These are phyloP conservation scores for Danio albolineatus DNA, from an alignment of 2,797 vertebrate species.

Conservation along the genomic window DNA sequence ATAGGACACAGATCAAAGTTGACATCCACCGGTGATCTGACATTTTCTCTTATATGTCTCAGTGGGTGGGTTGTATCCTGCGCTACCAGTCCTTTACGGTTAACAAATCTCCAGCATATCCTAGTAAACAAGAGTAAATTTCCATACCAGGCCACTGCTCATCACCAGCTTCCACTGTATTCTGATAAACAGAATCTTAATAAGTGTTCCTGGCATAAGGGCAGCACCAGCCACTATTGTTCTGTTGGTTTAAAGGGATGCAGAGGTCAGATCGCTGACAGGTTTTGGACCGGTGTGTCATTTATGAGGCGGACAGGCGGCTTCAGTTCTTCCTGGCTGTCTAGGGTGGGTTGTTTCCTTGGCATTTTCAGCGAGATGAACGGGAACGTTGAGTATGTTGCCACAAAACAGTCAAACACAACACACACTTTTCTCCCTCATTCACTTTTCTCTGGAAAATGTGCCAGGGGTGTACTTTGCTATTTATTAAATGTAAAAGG, in stretches of 20 bases:
- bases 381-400: slow-evolving; percentile 25
- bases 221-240: slow-evolving; percentile 38
- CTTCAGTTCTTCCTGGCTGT: slow-evolving; percentile 37
- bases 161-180: slow-evolving; percentile 25
- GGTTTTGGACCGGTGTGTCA: slow-evolving; percentile 16
- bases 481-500: not conserved
- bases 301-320: slow-evolving; percentile 26
- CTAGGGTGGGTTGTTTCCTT: slow-evolving; percentile 32
- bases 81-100: not conserved
- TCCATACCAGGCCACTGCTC: not conserved
- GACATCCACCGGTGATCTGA: slow-evolving; percentile 1
- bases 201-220: slow-evolving; percentile 31
- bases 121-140: slow-evolving; percentile 15
- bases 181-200: slow-evolving; percentile 24
- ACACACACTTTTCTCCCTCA: not conserved
- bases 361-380: slow-evolving; percentile 21
- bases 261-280: slow-evolving; percentile 41
- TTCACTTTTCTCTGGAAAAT: slow-evolving; percentile 6
- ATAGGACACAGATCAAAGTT: not conserved
- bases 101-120: slow-evolving; percentile 25
- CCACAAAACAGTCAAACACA: slow-evolving; percentile 13
- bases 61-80: slow-evolving; percentile 6
- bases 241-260: slow-evolving; percentile 18
- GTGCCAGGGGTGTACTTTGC: not conserved
- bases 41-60: not conserved